A percentile compares a stretch with the other conserved stretches of the same genome.
These are phyloP conservation scores for Myodes glareolus DNA, from an alignment of 2,113 vertebrate genomes.

Conservation along the genomic window DNA sequence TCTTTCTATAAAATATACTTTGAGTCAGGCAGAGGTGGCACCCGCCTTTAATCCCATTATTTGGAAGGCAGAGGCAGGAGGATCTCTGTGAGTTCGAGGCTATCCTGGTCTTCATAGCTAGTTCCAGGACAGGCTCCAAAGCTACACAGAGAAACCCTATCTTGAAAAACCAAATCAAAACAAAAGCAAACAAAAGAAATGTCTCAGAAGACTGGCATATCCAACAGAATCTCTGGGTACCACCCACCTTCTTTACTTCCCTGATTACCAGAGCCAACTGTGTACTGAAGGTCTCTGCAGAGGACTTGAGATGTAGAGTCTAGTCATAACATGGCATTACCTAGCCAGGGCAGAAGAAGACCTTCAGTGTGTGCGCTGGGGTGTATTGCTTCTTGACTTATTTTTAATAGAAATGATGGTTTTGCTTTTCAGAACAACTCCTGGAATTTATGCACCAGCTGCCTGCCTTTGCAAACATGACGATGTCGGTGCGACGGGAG, in stretches of 20 bases:
- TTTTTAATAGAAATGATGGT: conserved; percentile 69
- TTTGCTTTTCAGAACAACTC: conserved; percentile 94
- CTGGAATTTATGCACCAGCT: conserved; percentile 99
- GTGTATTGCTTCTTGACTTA: conserved; percentile 20
- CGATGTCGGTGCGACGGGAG: conserved; percentile 98
- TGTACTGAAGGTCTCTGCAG: neutral
- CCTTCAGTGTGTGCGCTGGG: neutral
- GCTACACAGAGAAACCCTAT: too few relatives aligned
- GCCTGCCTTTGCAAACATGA: conserved; percentile 99
- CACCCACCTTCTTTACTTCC: neutral
- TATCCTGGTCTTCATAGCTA: too few relatives aligned
- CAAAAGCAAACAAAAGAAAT: neutral
- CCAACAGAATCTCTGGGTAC: neutral
- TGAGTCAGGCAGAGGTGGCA: neutral
- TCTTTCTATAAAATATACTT: neutral
- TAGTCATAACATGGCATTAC: neutral
- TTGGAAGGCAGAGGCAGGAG: too few relatives aligned
- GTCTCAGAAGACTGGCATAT: neutral
- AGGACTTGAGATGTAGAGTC: neutral
- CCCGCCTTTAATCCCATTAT: too few relatives aligned
- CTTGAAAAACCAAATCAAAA: too few relatives aligned
- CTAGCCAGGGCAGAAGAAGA: neutral
- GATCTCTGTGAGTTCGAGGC: too few relatives aligned
- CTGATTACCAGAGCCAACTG: neutral
- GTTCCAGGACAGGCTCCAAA: too few relatives aligned